Base-by-base conservation (phyloP, 2,888 invertebrate species). In the Rhingia campestris region DNA sequence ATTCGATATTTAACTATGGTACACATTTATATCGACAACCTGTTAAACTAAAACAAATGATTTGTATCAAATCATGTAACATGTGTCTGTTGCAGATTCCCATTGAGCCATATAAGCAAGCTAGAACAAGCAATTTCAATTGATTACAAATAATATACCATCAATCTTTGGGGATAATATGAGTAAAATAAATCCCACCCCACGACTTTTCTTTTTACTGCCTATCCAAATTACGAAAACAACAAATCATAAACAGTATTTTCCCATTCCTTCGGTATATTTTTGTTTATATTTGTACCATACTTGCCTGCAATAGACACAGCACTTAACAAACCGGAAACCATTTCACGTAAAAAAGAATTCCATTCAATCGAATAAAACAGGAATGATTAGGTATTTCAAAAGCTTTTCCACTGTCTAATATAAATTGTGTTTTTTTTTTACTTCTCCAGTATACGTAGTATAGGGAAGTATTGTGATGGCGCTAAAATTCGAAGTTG, bases 351-450 rank as follows among this genome's bases (percentile, higher is more conserved):
- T 22, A 3, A 49, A 63, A 47, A 49, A 35, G 22, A 47, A 10
- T 37, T 9, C 22, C 9, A 37, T 12, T n/a, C 49, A 37, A 49
- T 64, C n/a, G 49, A 51, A 37, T 37, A 47, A 33, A 43, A 61
- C 49, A n/a, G 37, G 35, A 47, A 61, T 35, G 9, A 63, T 49
- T 49, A 63, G 22, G 49, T 49, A 30, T 64, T 64, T 14, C 49
- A 64, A 37, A 49, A 63, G 49, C 47, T 63, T 49, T 63, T 64
- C 35, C 63, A 64, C 59, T 59, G 43, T 59, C 32, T 59, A 59
- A 49, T 51, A 51, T 64, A 64, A 64, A 39, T 64, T 64, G 49
- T 64, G 49, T 63, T 51, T 49, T 22, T 47, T 14, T 47, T 6
- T 6, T 22, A 22, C n/a, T 6, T 14, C 6, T 43, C n/a, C n/a